Evolutionary conservation across 2,888 invertebrate species (phyloP).

Genomic region (Trichopria drosophilae): DNA sequence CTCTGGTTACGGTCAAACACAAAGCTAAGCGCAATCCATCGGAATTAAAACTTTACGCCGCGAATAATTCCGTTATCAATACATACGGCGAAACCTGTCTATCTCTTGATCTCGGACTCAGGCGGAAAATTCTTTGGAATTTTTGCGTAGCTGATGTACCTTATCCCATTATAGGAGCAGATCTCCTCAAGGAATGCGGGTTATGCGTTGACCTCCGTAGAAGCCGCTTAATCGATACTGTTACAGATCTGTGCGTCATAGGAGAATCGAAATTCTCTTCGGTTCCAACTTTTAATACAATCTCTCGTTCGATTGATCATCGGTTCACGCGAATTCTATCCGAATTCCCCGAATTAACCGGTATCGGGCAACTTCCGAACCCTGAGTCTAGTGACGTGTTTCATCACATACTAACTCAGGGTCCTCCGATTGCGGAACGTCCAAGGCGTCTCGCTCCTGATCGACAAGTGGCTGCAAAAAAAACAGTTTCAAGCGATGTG

Average conservation of each 20-base stretch:
- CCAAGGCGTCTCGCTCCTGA: too few relatives aligned
- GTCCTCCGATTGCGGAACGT: too few relatives aligned
- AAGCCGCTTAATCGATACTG: conserved; percentile 6
- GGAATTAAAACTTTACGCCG: too few relatives aligned
- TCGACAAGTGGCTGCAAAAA: too few relatives aligned
- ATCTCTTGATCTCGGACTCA: conserved; percentile 26
- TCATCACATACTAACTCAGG: conserved; percentile 46
- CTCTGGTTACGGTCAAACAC: conserved; percentile 7
- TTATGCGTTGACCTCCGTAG: conserved; percentile 5
- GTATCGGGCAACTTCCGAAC: conserved; percentile 17
- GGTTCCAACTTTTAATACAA: conserved; percentile 6
- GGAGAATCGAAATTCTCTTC: not conserved
- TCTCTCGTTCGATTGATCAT: too few relatives aligned
- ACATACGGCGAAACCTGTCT: conserved; percentile 29
- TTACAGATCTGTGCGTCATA: too few relatives aligned
- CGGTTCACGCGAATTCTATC: not conserved
- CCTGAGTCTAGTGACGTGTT: conserved; percentile 19
- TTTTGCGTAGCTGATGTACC: conserved; percentile 29
- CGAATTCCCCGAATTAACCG: conserved; percentile 23
- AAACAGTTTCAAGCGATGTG: too few relatives aligned
- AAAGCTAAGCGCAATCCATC: not conserved
- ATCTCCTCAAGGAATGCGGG: conserved; percentile 21
- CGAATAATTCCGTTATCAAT: conserved; percentile 31
- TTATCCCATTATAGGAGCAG: conserved; percentile 31
- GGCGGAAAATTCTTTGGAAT: conserved; percentile 28